Evolutionary conservation across 2,113 vertebrate species (phyloP), one percentile per base, ranked within the genome.

Genomic region (Phylloscopus whistleri): DNA sequence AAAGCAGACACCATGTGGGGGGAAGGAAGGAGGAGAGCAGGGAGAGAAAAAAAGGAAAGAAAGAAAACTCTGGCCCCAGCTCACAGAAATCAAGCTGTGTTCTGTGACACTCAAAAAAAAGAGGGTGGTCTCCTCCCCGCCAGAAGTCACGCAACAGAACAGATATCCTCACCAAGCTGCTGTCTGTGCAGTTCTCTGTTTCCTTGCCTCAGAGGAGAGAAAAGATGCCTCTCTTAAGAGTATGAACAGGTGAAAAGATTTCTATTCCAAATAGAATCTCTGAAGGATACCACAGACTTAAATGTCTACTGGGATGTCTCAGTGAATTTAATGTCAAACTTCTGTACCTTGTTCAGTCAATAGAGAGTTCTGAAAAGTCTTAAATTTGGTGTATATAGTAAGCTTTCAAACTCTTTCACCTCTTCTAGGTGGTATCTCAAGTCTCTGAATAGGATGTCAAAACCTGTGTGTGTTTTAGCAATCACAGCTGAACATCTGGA

Each of bases 61-160:
- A 76, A 43, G 39, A 74, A 86, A 92, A 60, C 10, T 69, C 93
- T 94, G 90, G 94, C 85, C 44, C 5, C 49, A 64, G 35, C 85
- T 95, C 94, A 95, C 39, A 94, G 83, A 88, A 90, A 92, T 83
- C 94, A 96, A 96, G 60, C 90, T 81, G 90, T 63, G 93, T 41
- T 85, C 82, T 74, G 17, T 74, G 67, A 82, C 2, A 18, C 12
- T 89, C 35, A 26, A 30, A 83, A 67, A 69, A 74, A 59, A 82
- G 70, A 46, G 48, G 35, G 21, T 73, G 35, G 52, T 55, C 70
- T 88, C 75, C 31, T 41, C 75, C 74, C 33, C 35, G 37, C 2
- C 55, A 94, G 67, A 53, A 94, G 53, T 95, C 93, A 89, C 13
- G 24, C 93, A 91, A 67, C 17, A 58, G 67, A 91, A 5, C 78